Base-by-base conservation (phyloP, 2,113 vertebrate species). In the Hiodon alosoides region DNA sequence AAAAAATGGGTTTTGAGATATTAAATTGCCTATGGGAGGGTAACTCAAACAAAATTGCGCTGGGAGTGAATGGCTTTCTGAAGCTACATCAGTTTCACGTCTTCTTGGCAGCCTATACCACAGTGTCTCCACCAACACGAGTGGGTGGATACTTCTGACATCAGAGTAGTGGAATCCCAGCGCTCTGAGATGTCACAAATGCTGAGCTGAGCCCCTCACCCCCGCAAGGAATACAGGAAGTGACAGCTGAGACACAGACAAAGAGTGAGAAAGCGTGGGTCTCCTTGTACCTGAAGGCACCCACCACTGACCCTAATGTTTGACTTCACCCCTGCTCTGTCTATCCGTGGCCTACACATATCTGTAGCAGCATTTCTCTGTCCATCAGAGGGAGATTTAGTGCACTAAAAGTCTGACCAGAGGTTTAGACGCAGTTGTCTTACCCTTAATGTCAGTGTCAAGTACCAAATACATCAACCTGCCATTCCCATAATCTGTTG, bases 1-100 rank as follows among this genome's bases (percentile, higher is more conserved):
- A 31, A 31, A 31, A 31, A 31, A 31, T 31, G 31, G 53, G 47
- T 17, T 7, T 54, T 46, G 62, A 46, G 9, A 31, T 4, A 52
- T 54, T 5, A 14, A 16, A 68, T 47, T 9, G 53, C 58, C 7
- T 8, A 16, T 6, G 47, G 13, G 14, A 7, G 65, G 5, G 52
- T 64, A 8, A 69, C 58, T 78, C 61, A 75, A 60, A 77, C 46
- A 81, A 66, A 77, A 58, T 46, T 58, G 52, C 75, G 67, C 73
- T 3, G 31, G 60, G 68, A 75, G 67, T 17, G 64, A 69, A 67
- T 67, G 78, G 76, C 62, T 69, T 76, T 76, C 79, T 75, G 78
- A 75, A 77, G 81, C 80, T 71, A 76, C 59, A 16, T 62, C 72
- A 68, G 88, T 91, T 92, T 89, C 88, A 83, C 80, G 89, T 92